Percentiles rank a stretch among this genome's conserved stretches.
phyloP scores from a whole-genome alignment of 2,888 invertebrate genomes.

The Troglohyphantes excavatus region DNA sequence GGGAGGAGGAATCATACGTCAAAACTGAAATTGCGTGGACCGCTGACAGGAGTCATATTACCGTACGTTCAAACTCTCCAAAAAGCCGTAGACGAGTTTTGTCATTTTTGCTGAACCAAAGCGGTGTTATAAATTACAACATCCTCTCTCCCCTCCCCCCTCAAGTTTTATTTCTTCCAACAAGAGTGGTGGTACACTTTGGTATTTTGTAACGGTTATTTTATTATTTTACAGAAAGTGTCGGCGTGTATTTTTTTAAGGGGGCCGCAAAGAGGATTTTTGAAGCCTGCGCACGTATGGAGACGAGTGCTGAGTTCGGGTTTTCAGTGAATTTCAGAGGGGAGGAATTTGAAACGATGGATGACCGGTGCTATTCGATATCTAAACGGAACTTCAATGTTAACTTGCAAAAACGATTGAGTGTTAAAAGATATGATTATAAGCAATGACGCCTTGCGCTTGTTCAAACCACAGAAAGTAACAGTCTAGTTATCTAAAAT shows the following conservation, averaged over 20 bases:
- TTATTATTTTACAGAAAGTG: slow-evolving; percentile 32
- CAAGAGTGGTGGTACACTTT: too few relatives aligned
- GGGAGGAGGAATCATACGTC: slow-evolving; percentile 64
- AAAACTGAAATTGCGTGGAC: slow-evolving; percentile 67
- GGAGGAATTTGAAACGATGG: neutral
- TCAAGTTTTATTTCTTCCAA: neutral
- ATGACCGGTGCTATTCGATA: slow-evolving; percentile 6
- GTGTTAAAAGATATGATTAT: too few relatives aligned
- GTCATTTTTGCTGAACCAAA: slow-evolving; percentile 70
- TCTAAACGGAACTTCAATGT: neutral
- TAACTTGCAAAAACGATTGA: neutral
- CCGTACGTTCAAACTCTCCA: slow-evolving; percentile 35
- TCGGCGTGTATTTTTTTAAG: slow-evolving; percentile 31
- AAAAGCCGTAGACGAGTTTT: slow-evolving; percentile 53
- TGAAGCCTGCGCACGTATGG: slow-evolving; percentile 37
- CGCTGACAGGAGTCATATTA: slow-evolving; percentile 75
- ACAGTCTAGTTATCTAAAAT: too few relatives aligned
- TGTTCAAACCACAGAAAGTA: too few relatives aligned
- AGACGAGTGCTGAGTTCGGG: slow-evolving; percentile 8
- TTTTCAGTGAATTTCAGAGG: slow-evolving; percentile 8
- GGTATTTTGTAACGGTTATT: neutral
- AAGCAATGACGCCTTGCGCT: too few relatives aligned
- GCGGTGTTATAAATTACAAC: slow-evolving; percentile 62
- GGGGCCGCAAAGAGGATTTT: slow-evolving; percentile 3
- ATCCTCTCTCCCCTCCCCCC: neutral